Base-by-base conservation (phyloP, 2,888 invertebrate genomes). In the Apantesis nais region DNA sequence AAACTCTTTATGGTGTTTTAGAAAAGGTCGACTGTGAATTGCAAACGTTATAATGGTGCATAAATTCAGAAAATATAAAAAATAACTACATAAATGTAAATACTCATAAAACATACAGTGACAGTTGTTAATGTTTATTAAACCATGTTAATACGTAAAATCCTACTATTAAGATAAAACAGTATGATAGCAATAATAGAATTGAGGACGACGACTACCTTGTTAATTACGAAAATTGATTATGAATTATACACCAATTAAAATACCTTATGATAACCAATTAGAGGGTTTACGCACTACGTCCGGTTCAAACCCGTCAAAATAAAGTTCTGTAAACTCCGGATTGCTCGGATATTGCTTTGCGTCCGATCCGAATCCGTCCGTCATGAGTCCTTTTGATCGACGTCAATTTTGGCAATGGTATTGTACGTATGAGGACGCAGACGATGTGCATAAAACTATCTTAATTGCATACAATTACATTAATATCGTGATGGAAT, bases 151-250 rank as follows among this genome's bases (percentile, higher is more conserved):
- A 55, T 16, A 37, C 55, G 25, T 41, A 19, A 37, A 63, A 44
- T 41, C 19, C 19, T n/a, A 55, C 25, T 12, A 66, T 66, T 25
- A 14, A 55, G 66, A 66, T 66, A 66, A 65, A 65, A 66, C 34
- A 16, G 37, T 25, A 67, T 29, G 34, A 8, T 48, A 48, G 11
- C 14, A 61, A 16, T 31, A 16, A 48, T 9, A 12, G 11, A 41
- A 67, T 62, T 44, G 48, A 61, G 61, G 37, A 48, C 62, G 63
- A 64, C 31, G 44, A 31, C 44, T 61, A 19, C 31, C 31, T 34
- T 29, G 29, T 19, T 61, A 61, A 61, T 34, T 16, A 61, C 34
- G 34, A 29, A 34, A 34, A 29, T 61, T 34, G 25, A 55, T 25
- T 25, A 55, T 55, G 12, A 25, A 4, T 58, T 29, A 58, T 16